Evolutionary conservation across 1,140 invertebrate genomes (phyloP).

Genomic region (Aphaenogaster ashmeadi): DNA sequence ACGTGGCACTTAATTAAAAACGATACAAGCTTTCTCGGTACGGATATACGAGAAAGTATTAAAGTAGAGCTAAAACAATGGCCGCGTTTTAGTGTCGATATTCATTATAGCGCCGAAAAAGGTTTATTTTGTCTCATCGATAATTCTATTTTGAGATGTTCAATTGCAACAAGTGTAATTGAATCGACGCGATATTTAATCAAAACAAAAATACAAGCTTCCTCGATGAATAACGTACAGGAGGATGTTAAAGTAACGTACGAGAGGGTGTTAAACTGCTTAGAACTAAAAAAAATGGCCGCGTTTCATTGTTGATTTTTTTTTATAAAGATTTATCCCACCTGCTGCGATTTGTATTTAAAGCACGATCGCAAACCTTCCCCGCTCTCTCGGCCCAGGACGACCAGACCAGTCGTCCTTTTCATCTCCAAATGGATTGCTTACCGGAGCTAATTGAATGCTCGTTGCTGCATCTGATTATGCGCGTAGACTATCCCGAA

Average conservation of each 20-base stretch:
- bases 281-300: background rate
- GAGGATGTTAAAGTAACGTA: background rate
- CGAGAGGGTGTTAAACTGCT: background rate
- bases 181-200: no score
- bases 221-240: no score
- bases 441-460: conserved; percentile 70
- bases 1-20: background rate
- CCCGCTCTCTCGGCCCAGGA: background rate
- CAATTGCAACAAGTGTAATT: no score
- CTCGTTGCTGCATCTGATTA: conserved; percentile 76
- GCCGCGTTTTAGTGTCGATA: background rate
- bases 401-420: conserved; percentile 15
- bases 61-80: background rate
- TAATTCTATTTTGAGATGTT: no score
- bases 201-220: no score
- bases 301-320: background rate
- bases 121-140: no score
- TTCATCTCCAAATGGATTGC: conserved; percentile 46
- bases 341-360: background rate
- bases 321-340: background rate
- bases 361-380: background rate
- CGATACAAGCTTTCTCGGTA: background rate
- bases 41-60: background rate
- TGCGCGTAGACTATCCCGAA: conserved; percentile 45
- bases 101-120: no score